phyloP scores from a whole-genome alignment of 2,888 invertebrate genomes.

The Meteorus colon region DNA sequence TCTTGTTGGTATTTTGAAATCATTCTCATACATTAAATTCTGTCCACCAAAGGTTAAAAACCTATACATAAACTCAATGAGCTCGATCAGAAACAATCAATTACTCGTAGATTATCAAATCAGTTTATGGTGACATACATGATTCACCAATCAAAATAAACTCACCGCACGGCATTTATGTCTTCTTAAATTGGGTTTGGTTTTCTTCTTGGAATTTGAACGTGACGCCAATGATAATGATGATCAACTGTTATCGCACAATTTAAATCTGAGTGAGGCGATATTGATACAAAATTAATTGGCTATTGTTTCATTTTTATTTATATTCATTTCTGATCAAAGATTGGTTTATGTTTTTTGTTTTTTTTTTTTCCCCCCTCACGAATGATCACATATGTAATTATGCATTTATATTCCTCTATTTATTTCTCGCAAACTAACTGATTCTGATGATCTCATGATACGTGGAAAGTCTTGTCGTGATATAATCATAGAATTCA shows the following conservation, averaged over 20 bases:
- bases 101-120: conserved; percentile 23
- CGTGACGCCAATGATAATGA: conserved; percentile 13
- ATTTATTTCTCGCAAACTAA: background rate
- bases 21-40: background rate
- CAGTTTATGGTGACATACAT: conserved; percentile 14
- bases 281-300: background rate
- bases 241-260: background rate
- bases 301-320: background rate
- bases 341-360: background rate
- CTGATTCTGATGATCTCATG: background rate
- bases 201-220: conserved; percentile 15
- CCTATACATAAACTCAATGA: background rate
- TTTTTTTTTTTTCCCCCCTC: too few relatives aligned
- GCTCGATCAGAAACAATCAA: conserved; percentile 12
- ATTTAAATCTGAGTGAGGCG: background rate
- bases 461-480: background rate
- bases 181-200: conserved; percentile 9
- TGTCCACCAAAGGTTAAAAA: background rate
- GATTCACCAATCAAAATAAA: conserved; percentile 19
- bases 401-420: background rate
- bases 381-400: background rate
- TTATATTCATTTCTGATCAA: background rate
- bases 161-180: conserved; percentile 1
- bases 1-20: background rate
- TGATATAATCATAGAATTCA: background rate